Conservation (phyloP, 1,140 invertebrate genomes). For the Ceratosolen solmsi region DNA sequence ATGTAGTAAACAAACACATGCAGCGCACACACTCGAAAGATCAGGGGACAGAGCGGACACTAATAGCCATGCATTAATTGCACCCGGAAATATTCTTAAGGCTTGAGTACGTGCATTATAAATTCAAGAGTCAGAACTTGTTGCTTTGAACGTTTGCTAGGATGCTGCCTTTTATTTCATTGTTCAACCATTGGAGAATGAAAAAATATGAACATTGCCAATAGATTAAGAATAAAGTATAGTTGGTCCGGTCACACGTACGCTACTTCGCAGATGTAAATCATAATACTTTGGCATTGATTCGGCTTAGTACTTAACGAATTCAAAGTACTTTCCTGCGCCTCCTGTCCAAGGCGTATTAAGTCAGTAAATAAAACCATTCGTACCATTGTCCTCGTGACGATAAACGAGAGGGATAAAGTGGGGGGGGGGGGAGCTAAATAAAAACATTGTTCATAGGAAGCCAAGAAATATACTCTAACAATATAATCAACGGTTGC, state of each 20-base stretch:
- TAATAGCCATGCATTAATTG: background rate
- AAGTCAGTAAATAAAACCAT: background rate
- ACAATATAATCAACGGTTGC: background rate
- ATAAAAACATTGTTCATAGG: background rate
- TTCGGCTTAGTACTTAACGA: too few species aligned
- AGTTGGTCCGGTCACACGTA: too few species aligned
- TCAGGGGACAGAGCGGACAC: background rate
- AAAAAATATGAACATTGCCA: background rate
- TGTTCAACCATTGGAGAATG: background rate
- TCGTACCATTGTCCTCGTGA: background rate
- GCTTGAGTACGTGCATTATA: background rate
- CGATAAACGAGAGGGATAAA: background rate
- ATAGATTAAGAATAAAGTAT: background rate
- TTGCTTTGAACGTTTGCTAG: too few species aligned
- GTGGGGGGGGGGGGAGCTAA: too few species aligned
- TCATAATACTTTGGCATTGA: too few species aligned
- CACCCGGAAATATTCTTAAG: constrained; percentile 33
- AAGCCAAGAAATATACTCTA: too few species aligned
- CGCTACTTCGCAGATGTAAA: too few species aligned
- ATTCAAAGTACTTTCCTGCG: too few species aligned
- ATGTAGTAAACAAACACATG: background rate
- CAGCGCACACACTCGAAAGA: background rate
- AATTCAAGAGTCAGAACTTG: constrained; percentile 42
- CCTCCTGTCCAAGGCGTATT: background rate
- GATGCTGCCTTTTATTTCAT: background rate